phyloP scores from a whole-genome alignment of 2,113 vertebrate species.

The Regulus satrapa region DNA sequence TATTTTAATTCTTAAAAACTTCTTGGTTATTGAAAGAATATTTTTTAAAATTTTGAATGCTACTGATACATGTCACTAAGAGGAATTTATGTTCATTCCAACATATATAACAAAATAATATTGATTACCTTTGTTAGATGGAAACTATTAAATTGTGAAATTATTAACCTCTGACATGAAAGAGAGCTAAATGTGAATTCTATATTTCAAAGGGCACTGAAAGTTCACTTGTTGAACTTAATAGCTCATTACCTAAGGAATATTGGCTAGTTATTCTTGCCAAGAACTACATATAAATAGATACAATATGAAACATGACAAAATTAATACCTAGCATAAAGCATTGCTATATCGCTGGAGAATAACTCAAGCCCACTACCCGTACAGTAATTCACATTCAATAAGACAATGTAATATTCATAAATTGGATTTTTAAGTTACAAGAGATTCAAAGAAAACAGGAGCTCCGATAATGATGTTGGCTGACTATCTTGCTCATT shows the following conservation, averaged over 20 bases:
- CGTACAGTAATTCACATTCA: neutral
- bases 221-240: conserved; percentile 17
- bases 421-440: neutral
- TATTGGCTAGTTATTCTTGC: neutral
- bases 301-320: neutral
- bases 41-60: neutral
- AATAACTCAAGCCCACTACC: neutral
- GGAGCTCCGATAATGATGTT: conserved; percentile 19
- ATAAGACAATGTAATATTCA: neutral
- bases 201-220: neutral
- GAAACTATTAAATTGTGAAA: neutral
- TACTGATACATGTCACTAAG: neutral
- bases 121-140: neutral
- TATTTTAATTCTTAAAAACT: neutral
- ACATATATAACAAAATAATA: neutral
- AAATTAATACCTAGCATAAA: conserved; percentile 11
- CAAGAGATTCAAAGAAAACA: neutral
- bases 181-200: conserved; percentile 1
- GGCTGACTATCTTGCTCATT: neutral
- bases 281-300: neutral
- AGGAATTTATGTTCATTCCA: neutral
- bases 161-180: conserved; percentile 2
- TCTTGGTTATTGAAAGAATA: neutral
- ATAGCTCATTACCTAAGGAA: conserved; percentile 18
- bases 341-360: neutral